These are phyloP conservation scores for Lophotis ruficrista DNA, from an alignment of 2,113 vertebrate genomes.

Conservation along the genomic window DNA sequence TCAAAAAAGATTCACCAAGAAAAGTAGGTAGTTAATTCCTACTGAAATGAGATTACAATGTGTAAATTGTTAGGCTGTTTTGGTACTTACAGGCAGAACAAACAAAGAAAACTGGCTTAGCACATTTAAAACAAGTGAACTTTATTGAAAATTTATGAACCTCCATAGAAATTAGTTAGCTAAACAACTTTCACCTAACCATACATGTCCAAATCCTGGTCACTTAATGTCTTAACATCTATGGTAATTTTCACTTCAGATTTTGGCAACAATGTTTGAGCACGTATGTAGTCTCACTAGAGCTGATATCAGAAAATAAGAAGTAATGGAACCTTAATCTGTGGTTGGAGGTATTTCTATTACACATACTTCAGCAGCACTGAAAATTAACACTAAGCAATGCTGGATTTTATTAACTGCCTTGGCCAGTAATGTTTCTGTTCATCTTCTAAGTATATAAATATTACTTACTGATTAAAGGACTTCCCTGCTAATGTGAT, in stretches of 20 bases:
- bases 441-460: not conserved
- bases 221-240: not conserved
- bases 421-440: not conserved
- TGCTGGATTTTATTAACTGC: not conserved
- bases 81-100: not conserved
- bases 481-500: not conserved
- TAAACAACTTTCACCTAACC: not conserved
- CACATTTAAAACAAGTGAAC: not conserved
- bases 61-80: not conserved
- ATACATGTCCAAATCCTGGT: not conserved
- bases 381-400: not conserved
- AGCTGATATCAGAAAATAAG: not conserved
- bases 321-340: not conserved
- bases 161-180: not conserved
- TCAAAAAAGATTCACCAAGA: not conserved
- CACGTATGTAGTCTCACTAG: not conserved
- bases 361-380: not conserved
- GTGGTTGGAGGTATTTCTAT: not conserved
- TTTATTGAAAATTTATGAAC: not conserved
- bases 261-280: not conserved
- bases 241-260: not conserved
- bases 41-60: not conserved
- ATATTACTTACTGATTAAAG: not conserved
- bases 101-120: not conserved
- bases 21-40: not conserved